Evolutionary conservation across 2,113 vertebrate genomes (phyloP).

Genomic region (Cyprinodon brontotheroides): DNA sequence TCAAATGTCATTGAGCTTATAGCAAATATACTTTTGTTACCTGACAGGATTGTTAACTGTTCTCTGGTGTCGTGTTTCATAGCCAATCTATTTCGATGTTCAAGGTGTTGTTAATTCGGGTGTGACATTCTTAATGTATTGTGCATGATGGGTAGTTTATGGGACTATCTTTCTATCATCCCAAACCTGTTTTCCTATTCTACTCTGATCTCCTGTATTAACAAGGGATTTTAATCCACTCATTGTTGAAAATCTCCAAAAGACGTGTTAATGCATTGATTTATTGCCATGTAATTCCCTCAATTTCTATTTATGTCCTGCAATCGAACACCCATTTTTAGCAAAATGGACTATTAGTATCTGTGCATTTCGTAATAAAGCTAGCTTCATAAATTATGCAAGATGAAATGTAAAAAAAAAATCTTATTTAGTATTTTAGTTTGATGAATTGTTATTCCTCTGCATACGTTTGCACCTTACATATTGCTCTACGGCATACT

Average conservation of each 20-base stretch:
- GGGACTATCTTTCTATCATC: neutral
- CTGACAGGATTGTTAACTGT: too few relatives aligned
- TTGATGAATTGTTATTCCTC: constrained; percentile 6
- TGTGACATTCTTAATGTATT: neutral
- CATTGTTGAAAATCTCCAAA: neutral
- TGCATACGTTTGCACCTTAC: constrained; percentile 25
- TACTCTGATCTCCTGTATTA: neutral
- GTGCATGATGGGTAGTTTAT: too few relatives aligned
- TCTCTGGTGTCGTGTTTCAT: too few relatives aligned
- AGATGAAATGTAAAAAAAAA: neutral
- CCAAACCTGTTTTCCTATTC: neutral
- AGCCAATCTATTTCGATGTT: too few relatives aligned
- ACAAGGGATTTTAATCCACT: neutral
- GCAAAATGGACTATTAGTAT: too few relatives aligned
- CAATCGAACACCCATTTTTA: too few relatives aligned
- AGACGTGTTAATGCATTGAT: neutral
- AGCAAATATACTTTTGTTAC: too few relatives aligned
- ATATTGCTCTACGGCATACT: constrained; percentile 7
- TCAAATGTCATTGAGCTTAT: too few relatives aligned
- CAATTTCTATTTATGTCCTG: neutral
- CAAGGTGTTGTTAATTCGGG: neutral
- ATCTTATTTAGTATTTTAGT: constrained; percentile 10
- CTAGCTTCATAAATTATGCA: neutral
- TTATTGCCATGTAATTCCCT: neutral
- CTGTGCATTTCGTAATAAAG: neutral